Base-by-base conservation (phyloP, 2,113 vertebrate species). In the Chascanopsetta lugubris region DNA sequence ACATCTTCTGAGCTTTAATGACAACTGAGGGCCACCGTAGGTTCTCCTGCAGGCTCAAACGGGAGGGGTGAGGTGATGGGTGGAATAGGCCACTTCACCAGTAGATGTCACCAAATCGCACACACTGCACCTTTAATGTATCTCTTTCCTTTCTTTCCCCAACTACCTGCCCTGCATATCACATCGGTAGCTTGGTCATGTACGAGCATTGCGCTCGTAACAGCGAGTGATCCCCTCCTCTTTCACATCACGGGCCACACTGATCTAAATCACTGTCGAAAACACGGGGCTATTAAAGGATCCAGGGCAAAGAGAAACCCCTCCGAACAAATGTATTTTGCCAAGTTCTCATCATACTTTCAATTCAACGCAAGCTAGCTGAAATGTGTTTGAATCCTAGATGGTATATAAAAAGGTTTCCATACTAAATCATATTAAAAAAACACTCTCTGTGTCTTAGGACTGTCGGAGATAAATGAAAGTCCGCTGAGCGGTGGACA, bases 381-480 rank as follows among this genome's bases (percentile, higher is more conserved):
- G 49, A 61, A 60, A 66, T 55, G 61, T 57, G 55, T 71, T 72
- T 67, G 13, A 48, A 50, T 9, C 6, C 8, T n/a, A 50, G 24
- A 26, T n/a, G 26, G 48, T n/a, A 27, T 50, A 27, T 50, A 50
- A 17, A 27, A 27, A 22, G 21, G 15, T 27, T 27, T 7, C 47
- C 0, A 38, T 69, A n/a, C n/a, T n/a, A n/a, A n/a, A n/a, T 5
- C 13, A 5, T 70, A 79, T 60, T 75, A 43, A 53, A 69, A 73
- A 63, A 62, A 49, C 25, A 20, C 38, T 75, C 24, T 24, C 24
- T 61, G 61, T 69, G 50, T 45, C 15, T 60, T 72, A 61, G 36
- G 85, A 69, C 75, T 75, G 47, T 53, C 40, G 30, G 51, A 61
- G 79, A 87, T 69, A 57, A 79, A 84, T 80, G 22, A 51, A 76